Conservation (phyloP, 2,888 invertebrate genomes). For the Brachypalpus laphriformis region DNA sequence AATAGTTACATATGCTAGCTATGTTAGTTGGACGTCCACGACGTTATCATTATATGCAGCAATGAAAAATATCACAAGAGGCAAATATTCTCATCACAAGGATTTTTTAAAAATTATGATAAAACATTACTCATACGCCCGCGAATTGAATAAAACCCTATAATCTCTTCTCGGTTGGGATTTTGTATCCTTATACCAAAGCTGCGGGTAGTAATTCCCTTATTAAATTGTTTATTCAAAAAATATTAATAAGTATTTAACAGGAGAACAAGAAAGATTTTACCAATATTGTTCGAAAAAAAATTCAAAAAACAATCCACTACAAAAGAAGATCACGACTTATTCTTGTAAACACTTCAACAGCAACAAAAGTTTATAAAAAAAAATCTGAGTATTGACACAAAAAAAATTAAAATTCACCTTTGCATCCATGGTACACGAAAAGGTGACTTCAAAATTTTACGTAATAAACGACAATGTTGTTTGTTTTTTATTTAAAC, state of each 20-base stretch:
- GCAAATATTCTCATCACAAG: too few relatives aligned
- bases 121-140: conserved; percentile 33
- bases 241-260: neutral
- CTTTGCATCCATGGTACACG: conserved; percentile 64
- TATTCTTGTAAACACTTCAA: neutral
- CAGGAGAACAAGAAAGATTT: neutral
- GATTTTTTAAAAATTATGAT: neutral
- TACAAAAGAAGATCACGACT: conserved; percentile 46
- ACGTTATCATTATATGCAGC: too few relatives aligned
- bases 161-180: neutral
- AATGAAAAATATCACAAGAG: too few relatives aligned
- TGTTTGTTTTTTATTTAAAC: neutral
- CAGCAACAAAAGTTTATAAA: neutral
- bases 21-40: too few relatives aligned
- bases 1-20: too few relatives aligned
- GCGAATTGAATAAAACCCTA: neutral
- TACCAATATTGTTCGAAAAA: neutral
- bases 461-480: conserved; percentile 53
- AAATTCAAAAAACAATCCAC: neutral
- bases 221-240: too few relatives aligned
- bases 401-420: conserved; percentile 58
- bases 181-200: too few relatives aligned
- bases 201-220: too few relatives aligned
- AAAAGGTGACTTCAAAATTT: conserved; percentile 40
- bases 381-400: conserved; percentile 2